Conservation (phyloP, 2,113 vertebrate species). For the human (Homo sapiens) region DNA sequence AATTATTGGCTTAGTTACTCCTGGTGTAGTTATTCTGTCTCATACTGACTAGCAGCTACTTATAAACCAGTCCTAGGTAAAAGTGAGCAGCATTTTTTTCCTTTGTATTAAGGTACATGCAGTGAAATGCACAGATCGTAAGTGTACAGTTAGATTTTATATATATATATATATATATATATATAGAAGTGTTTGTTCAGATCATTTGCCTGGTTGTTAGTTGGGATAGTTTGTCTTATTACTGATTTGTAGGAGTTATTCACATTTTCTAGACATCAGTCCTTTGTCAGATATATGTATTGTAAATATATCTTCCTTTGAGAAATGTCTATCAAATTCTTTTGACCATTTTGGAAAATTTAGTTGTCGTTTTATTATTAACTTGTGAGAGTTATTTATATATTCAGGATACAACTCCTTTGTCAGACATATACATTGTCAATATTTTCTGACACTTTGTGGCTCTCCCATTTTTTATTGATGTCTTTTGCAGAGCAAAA, state of each 20-base stretch:
- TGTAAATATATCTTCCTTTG: background rate
- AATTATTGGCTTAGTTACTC: background rate
- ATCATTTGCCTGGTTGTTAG: background rate
- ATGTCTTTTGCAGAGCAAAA: background rate
- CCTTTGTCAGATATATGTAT: background rate
- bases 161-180: too few relatives aligned
- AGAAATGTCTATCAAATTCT: background rate
- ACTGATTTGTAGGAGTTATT: background rate
- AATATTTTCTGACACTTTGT: background rate
- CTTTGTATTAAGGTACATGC: background rate
- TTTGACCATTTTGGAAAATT: background rate
- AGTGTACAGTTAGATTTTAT: background rate
- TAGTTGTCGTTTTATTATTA: background rate
- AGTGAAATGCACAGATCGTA: background rate
- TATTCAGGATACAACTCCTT: background rate
- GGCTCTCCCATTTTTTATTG: background rate
- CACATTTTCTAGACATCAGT: background rate
- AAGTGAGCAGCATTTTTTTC: background rate
- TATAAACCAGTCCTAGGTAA: background rate
- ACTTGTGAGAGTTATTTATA: background rate
- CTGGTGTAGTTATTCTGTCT: background rate
- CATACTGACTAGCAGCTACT: background rate
- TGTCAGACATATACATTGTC: background rate
- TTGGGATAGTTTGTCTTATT: background rate
- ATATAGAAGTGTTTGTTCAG: too few relatives aligned